Evolutionary conservation across 2,888 invertebrate species (phyloP).

Genomic region (Hedychridium roseum): DNA sequence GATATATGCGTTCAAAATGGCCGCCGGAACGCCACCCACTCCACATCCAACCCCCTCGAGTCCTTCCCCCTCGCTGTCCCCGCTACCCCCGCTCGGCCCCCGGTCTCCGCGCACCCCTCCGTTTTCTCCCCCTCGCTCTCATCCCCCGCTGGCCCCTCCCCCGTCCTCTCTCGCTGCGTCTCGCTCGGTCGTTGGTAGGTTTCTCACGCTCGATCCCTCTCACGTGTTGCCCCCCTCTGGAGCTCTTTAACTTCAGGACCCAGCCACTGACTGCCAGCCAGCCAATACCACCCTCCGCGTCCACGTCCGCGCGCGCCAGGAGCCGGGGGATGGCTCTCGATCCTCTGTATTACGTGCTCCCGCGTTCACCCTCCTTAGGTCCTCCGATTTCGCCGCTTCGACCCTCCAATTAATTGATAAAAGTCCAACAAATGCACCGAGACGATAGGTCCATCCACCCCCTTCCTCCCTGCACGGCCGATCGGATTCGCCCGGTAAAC

Average conservation of each 20-base stretch:
- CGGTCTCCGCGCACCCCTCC: slow-evolving; percentile 31
- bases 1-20: slow-evolving; percentile 65
- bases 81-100: slow-evolving; percentile 37
- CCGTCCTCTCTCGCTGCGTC: slow-evolving; percentile 14
- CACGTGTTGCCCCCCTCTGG: slow-evolving; percentile 60
- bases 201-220: slow-evolving; percentile 41
- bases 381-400: too few relatives aligned
- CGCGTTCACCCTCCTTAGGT: too few relatives aligned
- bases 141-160: slow-evolving; percentile 11
- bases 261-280: slow-evolving; percentile 55
- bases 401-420: too few relatives aligned
- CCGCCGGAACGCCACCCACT: slow-evolving; percentile 63
- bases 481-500: too few relatives aligned
- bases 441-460: not conserved
- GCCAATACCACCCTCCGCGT: slow-evolving; percentile 41
- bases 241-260: slow-evolving; percentile 59
- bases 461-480: slow-evolving; percentile 23
- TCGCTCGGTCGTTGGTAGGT: slow-evolving; percentile 10
- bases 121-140: not conserved
- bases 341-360: too few relatives aligned
- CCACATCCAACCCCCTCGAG: slow-evolving; percentile 41
- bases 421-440: slow-evolving; percentile 12
- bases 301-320: too few relatives aligned
- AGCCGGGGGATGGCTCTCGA: slow-evolving; percentile 19
- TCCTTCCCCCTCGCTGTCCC: slow-evolving; percentile 33